Percentiles rank a stretch among this genome's conserved stretches.
Conservation (phyloP, 2,113 vertebrate genomes). For the Nestor notabilis region DNA sequence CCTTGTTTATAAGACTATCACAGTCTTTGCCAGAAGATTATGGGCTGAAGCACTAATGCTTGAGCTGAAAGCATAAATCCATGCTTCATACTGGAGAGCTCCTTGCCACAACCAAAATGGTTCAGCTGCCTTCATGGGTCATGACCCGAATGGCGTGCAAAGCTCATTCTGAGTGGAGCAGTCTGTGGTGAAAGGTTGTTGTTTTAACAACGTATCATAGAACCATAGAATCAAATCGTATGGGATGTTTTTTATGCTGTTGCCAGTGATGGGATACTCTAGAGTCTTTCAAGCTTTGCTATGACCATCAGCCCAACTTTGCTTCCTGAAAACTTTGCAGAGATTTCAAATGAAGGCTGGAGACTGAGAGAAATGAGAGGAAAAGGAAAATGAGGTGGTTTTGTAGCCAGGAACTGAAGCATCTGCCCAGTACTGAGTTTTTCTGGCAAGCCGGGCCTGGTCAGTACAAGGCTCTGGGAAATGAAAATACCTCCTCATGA, state of each 20-base stretch:
- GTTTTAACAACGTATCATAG: not conserved
- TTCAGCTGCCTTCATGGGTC: not conserved
- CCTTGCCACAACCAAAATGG: not conserved
- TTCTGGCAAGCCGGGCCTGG: not conserved
- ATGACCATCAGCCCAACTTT: not conserved
- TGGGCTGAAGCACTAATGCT: not conserved
- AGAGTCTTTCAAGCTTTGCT: not conserved
- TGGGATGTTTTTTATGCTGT: not conserved
- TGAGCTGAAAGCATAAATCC: not conserved
- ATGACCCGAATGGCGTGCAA: fast-evolving
- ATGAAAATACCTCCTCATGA: slow-evolving; percentile 7
- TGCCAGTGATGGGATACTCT: not conserved
- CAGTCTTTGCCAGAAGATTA: not conserved
- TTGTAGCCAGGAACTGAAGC: not conserved
- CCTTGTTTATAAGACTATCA: not conserved
- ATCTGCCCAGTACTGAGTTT: not conserved
- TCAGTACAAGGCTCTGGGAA: not conserved
- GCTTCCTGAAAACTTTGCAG: not conserved
- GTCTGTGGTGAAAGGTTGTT: not conserved
- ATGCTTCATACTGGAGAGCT: not conserved
- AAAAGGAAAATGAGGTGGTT: not conserved
- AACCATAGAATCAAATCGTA: too few relatives aligned
- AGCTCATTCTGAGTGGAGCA: fast-evolving
- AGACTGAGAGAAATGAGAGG: not conserved
- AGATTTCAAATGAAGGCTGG: not conserved